Conservation (phyloP, 1,140 invertebrate genomes). For the Potamilus streckersoni region DNA sequence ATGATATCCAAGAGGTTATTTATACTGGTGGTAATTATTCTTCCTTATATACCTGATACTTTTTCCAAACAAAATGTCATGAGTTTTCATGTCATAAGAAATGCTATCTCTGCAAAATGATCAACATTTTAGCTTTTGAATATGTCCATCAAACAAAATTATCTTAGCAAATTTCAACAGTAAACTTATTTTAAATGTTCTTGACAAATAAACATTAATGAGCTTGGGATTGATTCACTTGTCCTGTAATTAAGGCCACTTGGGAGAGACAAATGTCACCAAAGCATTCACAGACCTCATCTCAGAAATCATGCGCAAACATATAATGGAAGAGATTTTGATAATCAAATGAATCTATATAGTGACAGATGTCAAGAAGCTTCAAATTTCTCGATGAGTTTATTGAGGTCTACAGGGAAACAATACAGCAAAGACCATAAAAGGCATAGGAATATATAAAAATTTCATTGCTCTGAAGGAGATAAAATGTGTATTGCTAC, state of each 20-base stretch:
- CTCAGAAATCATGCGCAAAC: constrained; percentile 12
- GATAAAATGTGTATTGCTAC: constrained; percentile 21
- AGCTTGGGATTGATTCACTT: neutral
- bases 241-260: constrained; percentile 9
- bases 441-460: neutral
- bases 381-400: constrained; percentile 8
- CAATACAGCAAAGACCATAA: constrained; percentile 2
- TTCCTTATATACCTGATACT: too few species aligned
- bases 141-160: too few species aligned
- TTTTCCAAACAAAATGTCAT: too few species aligned
- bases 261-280: constrained; percentile 24
- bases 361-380: constrained; percentile 31
- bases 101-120: too few species aligned
- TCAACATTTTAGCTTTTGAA: too few species aligned
- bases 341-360: constrained; percentile 22
- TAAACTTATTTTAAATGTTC: neutral
- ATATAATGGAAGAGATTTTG: constrained; percentile 25
- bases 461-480: neutral
- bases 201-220: neutral
- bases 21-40: constrained; percentile 24
- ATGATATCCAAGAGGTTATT: constrained; percentile 17
- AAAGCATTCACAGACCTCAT: constrained; percentile 26
- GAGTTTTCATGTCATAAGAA: too few species aligned
- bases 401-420: neutral
- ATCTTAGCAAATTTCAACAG: too few species aligned